These are phyloP conservation scores for Agriopis leucophaearia DNA, from an alignment of 2,888 invertebrate genomes.

Conservation along the genomic window DNA sequence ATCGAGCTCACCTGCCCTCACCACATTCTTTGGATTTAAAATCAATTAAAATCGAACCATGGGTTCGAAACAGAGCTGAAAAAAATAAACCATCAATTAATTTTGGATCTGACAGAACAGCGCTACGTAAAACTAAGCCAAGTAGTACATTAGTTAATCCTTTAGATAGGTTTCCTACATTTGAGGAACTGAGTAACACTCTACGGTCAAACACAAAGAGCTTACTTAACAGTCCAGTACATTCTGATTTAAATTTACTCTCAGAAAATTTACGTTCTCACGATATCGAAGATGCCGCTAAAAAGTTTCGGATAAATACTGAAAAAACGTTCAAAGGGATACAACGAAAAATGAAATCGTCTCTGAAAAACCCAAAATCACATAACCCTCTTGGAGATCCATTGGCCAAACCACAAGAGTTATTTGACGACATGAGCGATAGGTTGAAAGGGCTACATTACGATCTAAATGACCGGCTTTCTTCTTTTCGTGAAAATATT, in stretches of 20 bases:
- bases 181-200: conserved; percentile 47
- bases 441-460: conserved; percentile 68
- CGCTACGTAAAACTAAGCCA: conserved; percentile 36
- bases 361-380: conserved; percentile 49
- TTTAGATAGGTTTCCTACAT: conserved; percentile 47
- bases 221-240: conserved; percentile 50
- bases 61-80: conserved; percentile 51
- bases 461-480: conserved; percentile 70
- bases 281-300: conserved; percentile 48
- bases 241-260: conserved; percentile 45
- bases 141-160: conserved; percentile 42
- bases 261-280: conserved; percentile 38
- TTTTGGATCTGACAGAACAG: conserved; percentile 47
- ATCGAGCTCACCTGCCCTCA: conserved; percentile 59
- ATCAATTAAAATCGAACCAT: conserved; percentile 59
- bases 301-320: conserved; percentile 57
- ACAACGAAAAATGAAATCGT: conserved; percentile 59
- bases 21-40: conserved; percentile 60
- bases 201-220: conserved; percentile 41
- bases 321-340: conserved; percentile 63
- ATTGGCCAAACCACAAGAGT: conserved; percentile 56
- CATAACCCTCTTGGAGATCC: conserved; percentile 47
- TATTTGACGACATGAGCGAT: conserved; percentile 69
- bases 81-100: conserved; percentile 53
- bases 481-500: conserved; percentile 62